Base-by-base conservation (phyloP, 2,888 invertebrate genomes). In the Chrysomela aeneicollis region DNA sequence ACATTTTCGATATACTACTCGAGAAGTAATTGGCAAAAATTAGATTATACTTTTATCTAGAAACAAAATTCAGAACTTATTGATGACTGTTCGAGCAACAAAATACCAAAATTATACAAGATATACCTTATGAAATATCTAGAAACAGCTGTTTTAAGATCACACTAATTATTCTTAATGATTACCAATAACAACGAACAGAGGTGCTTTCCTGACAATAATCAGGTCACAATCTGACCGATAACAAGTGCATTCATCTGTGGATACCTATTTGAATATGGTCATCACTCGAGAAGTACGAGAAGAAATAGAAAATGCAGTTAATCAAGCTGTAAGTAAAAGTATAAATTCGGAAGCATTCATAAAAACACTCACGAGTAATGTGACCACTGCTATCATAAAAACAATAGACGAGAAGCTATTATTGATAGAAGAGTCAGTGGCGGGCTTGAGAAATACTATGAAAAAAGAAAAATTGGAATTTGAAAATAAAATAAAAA, bases 221-320 rank as follows among this genome's bases (percentile, higher is more conserved):
- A n/a, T n/a, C n/a, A n/a, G n/a, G n/a, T n/a, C n/a, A 15, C 49
- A 49, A 49, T 49, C 49, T 49, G 49, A 49, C 49, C 49, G 17
- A 49, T 49, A 49, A 49, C 26, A 49, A 49, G 49, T 49, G 49
- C 49, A 49, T 49, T 49, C 51, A 51, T 51, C 22, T 15, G 30
- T 51, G 51, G 26, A 51, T 51, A 51, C 51, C 26, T 51, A 26
- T n/a, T 26, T 51, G n/a, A 51, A 51, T 17, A 51, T 51, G 51
- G 51, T 51, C 51, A 51, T 51, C 19, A 51, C 51, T 51, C 51
- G 26, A 51, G 51, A 51, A 51, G 30, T 51, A 51, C 51, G 51
- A 51, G 19, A 51, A 26, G 50, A 21, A 17, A 50, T 50, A 50
- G 51, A 51, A 22, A 51, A 12, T 51, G 51, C 51, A 51, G 51